Evolutionary conservation across 2,797 vertebrate species (phyloP).

Genomic region (Coregonus ussuriensis): DNA sequence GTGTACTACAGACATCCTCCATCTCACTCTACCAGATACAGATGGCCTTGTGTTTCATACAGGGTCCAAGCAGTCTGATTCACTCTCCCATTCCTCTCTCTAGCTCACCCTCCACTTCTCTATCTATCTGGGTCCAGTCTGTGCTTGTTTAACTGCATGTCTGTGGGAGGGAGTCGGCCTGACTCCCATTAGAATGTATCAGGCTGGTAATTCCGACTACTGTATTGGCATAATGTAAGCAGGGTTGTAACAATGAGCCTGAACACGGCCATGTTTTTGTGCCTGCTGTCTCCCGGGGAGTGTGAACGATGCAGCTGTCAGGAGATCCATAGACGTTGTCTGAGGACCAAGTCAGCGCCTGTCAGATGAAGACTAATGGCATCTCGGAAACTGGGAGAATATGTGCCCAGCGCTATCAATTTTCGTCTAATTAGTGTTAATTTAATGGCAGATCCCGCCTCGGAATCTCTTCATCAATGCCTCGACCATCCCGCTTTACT

Average conservation of each 20-base stretch:
- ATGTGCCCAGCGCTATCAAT: conserved; percentile 48
- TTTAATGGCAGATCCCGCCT: conserved; percentile 45
- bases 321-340: not conserved
- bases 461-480: conserved; percentile 39
- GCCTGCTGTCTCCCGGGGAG: not conserved
- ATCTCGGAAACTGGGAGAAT: conserved; percentile 36
- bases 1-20: not conserved
- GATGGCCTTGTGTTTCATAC: not conserved
- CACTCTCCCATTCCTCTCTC: too few species aligned
- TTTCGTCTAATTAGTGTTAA: conserved; percentile 57
- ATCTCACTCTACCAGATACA: conserved; percentile 7
- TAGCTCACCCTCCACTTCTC: too few species aligned
- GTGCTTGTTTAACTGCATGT: not conserved
- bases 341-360: conserved; percentile 13
- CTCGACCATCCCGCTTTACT: conserved; percentile 12
- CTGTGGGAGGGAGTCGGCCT: not conserved
- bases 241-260: not conserved
- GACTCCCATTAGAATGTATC: not conserved
- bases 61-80: not conserved
- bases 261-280: not conserved
- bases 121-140: too few species aligned
- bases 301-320: conserved; percentile 16
- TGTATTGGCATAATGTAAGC: not conserved
- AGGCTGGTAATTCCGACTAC: not conserved
- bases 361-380: conserved; percentile 47